phyloP scores from a whole-genome alignment of 2,113 vertebrate genomes.

The Anas platyrhynchos region DNA sequence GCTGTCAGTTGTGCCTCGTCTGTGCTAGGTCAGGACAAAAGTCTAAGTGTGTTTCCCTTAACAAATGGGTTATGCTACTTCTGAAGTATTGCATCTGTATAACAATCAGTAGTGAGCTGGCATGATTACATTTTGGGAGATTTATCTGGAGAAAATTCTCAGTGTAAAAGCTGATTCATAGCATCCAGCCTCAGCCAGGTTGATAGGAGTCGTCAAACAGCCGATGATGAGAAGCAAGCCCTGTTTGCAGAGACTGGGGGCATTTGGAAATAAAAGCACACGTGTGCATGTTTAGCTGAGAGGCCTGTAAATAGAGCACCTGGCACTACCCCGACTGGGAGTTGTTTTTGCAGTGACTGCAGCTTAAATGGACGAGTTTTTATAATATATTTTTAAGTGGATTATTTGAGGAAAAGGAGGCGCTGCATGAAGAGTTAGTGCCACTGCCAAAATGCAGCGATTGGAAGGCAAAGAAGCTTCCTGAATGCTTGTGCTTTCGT shows the following conservation, averaged over 20 bases:
- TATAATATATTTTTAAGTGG: neutral
- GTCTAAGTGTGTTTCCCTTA: neutral
- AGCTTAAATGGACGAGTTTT: neutral
- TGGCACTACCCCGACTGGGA: fast-evolving
- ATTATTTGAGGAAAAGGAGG: neutral
- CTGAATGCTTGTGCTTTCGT: neutral
- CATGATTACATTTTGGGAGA: neutral
- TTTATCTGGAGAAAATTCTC: neutral
- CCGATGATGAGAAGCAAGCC: neutral
- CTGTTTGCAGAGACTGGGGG: neutral
- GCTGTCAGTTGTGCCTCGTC: slow-evolving; percentile 17
- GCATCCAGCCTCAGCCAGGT: fast-evolving
- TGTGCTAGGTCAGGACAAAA: slow-evolving; percentile 39
- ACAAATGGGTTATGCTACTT: neutral
- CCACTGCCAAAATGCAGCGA: neutral
- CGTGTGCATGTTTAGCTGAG: neutral
- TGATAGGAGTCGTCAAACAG: neutral
- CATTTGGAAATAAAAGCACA: neutral
- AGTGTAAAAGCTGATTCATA: neutral
- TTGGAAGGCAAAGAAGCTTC: neutral
- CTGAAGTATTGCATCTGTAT: neutral
- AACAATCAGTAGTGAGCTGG: neutral
- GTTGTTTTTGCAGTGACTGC: neutral
- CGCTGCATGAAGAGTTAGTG: neutral
- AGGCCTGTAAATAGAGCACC: neutral